Evolutionary conservation across 2,797 vertebrate species (phyloP), one percentile per base, ranked within the genome.

Genomic region (Onychomys torridus): DNA sequence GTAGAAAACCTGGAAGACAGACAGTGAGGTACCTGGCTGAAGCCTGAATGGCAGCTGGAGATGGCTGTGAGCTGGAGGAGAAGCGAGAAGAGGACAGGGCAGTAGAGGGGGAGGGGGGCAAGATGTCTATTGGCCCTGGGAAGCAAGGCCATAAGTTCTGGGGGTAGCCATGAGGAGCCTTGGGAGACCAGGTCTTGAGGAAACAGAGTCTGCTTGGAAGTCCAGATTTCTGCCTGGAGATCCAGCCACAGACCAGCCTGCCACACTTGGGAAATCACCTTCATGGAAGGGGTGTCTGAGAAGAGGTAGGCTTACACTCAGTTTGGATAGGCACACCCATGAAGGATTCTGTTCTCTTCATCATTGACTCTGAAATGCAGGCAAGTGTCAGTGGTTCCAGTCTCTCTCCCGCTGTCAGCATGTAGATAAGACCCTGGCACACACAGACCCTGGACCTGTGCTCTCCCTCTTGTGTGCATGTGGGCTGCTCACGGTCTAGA

Each of bases 271-370:
- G 40, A 40, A 46, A 84, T 27, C 6, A 12, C 67, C 52, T 78
- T 89, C 17, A 32, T 12, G 91, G 34, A 23, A 63, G 73, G 90
- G 6, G 6, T 19, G 63, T 88, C 32, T 67, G 21, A 59, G 59
- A 90, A 81, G 83, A 69, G 37, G 16, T 69, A 67, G 69, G n/a
- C 69, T 91, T 89, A 13, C 37, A 83, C 89, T 67, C 91, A 34
- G 75, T 21, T 71, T 79, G 69, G 37, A 79, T 1, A 6, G 55
- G 34, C 40, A 34, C 34, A 34, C 34, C 37, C 52, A 32, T 63
- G 49, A 37, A 69, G 84, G 49, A 27, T 67, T 61, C 29, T 79
- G 46, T 67, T 55, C 29, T 91, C 69, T 49, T 71, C 17, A n/a
- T 25, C 40, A 79, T 23, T 84, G 83, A 93, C 21, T n/a, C 4